phyloP scores from a whole-genome alignment of 2,797 vertebrate species.

The Prionace glauca region DNA sequence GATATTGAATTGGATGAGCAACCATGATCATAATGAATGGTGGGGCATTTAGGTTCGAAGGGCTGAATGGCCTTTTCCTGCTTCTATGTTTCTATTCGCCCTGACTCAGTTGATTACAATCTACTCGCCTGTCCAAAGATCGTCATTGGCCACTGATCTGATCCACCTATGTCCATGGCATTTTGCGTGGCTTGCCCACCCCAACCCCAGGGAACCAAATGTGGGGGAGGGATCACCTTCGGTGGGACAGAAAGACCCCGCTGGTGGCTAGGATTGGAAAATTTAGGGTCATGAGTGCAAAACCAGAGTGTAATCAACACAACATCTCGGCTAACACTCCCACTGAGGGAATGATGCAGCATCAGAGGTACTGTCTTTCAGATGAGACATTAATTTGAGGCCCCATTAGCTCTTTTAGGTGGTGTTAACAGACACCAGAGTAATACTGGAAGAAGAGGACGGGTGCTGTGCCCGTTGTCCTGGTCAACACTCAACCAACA shows the following conservation, averaged over 20 bases:
- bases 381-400: not conserved
- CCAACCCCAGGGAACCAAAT: too few relatives aligned
- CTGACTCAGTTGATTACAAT: not conserved
- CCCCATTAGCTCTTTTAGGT: not conserved
- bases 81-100: not conserved
- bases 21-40: too few relatives aligned
- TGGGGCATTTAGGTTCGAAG: too few relatives aligned
- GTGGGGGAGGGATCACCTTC: too few relatives aligned
- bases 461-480: not conserved
- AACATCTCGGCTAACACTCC: not conserved
- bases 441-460: not conserved
- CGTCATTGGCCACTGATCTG: too few relatives aligned
- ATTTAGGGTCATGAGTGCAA: not conserved
- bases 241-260: not conserved
- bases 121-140: not conserved
- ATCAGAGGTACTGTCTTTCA: not conserved
- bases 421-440: not conserved
- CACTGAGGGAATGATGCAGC: not conserved
- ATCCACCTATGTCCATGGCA: too few relatives aligned
- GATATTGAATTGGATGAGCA: too few relatives aligned
- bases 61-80: too few relatives aligned
- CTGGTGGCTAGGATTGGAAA: too few relatives aligned
- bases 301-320: not conserved
- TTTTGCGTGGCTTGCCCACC: too few relatives aligned
- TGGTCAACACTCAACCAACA: not conserved